These are phyloP conservation scores for Miichthys miiuy DNA, from an alignment of 2,797 vertebrate genomes.

Conservation along the genomic window DNA sequence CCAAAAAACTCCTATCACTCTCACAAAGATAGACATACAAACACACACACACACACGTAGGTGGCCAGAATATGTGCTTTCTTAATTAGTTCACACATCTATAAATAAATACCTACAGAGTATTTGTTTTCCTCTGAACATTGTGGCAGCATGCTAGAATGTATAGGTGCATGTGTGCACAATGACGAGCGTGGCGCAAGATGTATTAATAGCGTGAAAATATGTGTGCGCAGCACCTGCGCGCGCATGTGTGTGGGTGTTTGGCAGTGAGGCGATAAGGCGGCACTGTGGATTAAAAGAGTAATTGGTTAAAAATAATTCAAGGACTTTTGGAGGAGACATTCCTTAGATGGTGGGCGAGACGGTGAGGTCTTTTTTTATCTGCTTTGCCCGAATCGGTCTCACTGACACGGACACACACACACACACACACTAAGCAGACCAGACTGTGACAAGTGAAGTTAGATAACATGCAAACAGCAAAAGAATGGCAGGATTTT, in stretches of 20 bases:
- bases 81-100: slow-evolving; percentile 61
- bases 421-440: slow-evolving; percentile 5
- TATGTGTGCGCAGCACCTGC: slow-evolving; percentile 9
- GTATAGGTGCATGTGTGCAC: slow-evolving; percentile 20
- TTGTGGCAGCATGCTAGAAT: slow-evolving; percentile 36
- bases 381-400: slow-evolving; percentile 29
- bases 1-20: not conserved
- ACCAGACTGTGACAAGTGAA: slow-evolving; percentile 8
- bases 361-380: slow-evolving; percentile 49
- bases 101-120: slow-evolving; percentile 47
- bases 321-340: slow-evolving; percentile 79
- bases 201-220: slow-evolving; percentile 41
- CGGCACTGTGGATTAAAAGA: slow-evolving; percentile 57
- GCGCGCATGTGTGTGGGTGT: slow-evolving; percentile 2
- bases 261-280: slow-evolving; percentile 65
- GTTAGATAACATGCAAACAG: slow-evolving; percentile 40
- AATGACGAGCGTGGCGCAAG: slow-evolving; percentile 17
- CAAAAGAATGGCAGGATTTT: slow-evolving; percentile 1
- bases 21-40: slow-evolving; percentile 4
- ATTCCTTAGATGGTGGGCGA: slow-evolving; percentile 63
- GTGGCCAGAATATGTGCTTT: not conserved
- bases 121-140: slow-evolving; percentile 49
- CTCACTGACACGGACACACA: not conserved
- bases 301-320: slow-evolving; percentile 80
- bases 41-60: slow-evolving; percentile 8